Conservation (phyloP, 2,113 vertebrate genomes). For the Lichenostomus cassidix region DNA sequence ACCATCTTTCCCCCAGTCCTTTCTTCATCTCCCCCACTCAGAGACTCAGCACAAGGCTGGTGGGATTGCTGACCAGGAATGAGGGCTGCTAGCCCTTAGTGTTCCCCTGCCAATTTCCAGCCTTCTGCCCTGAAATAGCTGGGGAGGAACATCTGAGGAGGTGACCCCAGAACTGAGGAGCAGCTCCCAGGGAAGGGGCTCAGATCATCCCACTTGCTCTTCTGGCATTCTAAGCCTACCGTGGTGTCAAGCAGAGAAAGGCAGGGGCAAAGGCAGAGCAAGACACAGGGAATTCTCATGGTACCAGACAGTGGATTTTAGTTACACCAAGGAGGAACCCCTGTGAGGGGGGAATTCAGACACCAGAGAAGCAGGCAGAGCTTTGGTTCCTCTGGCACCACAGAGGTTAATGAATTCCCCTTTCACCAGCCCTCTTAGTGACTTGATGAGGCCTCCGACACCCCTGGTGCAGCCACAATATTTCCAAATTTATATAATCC, state of each 20-base stretch:
- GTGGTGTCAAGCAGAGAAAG: background rate
- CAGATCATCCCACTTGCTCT: background rate
- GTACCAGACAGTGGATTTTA: background rate
- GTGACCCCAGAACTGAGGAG: background rate
- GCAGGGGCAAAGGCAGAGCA: background rate
- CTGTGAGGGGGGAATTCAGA: background rate
- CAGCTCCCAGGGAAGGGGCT: background rate
- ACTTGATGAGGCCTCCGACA: background rate
- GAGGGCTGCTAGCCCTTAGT: background rate
- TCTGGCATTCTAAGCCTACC: background rate
- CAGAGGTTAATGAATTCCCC: constrained; percentile 7
- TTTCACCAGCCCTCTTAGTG: background rate
- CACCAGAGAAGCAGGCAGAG: background rate
- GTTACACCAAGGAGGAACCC: background rate
- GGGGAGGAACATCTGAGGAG: background rate
- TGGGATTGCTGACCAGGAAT: background rate
- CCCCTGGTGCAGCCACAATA: background rate
- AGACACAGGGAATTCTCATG: background rate
- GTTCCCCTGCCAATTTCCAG: background rate
- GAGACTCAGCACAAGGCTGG: background rate
- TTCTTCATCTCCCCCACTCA: background rate
- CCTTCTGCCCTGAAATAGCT: background rate
- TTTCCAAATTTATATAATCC: background rate
- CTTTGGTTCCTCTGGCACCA: background rate
- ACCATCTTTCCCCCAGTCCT: background rate